phyloP scores from a whole-genome alignment of 2,888 invertebrate species.

The Cheilosia soror region DNA sequence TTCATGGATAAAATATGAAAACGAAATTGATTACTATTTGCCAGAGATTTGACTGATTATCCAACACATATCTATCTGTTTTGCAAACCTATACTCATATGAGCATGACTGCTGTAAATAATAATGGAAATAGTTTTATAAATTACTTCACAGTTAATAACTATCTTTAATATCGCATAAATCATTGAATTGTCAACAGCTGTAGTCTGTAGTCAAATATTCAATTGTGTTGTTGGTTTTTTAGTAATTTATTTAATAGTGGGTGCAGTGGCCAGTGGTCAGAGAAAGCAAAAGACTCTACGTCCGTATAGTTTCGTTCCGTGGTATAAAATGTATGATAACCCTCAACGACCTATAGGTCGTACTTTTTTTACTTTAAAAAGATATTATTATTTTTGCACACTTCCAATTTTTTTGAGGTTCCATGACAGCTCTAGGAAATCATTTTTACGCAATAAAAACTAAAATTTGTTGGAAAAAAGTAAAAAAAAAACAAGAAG shows the following conservation, averaged over 20 bases:
- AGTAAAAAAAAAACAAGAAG: too few relatives aligned
- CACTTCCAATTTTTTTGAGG: too few relatives aligned
- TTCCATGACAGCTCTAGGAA: too few relatives aligned
- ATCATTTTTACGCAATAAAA: too few relatives aligned
- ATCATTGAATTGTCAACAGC: slow-evolving; percentile 41
- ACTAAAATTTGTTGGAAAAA: too few relatives aligned
- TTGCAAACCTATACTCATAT: slow-evolving; percentile 14
- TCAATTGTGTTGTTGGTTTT: neutral
- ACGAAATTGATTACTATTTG: slow-evolving; percentile 66
- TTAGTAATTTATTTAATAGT: neutral
- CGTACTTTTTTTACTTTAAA: too few relatives aligned
- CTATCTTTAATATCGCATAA: slow-evolving; percentile 37
- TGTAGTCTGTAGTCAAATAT: slow-evolving; percentile 24
- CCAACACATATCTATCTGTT: slow-evolving; percentile 7
- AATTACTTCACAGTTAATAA: slow-evolving; percentile 17
- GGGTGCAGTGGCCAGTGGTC: too few relatives aligned
- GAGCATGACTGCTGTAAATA: slow-evolving; percentile 29
- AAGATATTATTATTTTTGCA: too few relatives aligned
- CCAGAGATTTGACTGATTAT: slow-evolving; percentile 62
- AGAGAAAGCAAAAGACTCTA: too few relatives aligned
- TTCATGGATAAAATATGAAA: slow-evolving; percentile 31
- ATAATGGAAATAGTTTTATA: slow-evolving; percentile 23
- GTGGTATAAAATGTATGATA: too few relatives aligned
- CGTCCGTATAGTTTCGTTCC: too few relatives aligned
- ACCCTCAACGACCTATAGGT: too few relatives aligned